Evolutionary conservation across 2,113 vertebrate genomes (phyloP).

Genomic region (Etia nguti): DNA sequence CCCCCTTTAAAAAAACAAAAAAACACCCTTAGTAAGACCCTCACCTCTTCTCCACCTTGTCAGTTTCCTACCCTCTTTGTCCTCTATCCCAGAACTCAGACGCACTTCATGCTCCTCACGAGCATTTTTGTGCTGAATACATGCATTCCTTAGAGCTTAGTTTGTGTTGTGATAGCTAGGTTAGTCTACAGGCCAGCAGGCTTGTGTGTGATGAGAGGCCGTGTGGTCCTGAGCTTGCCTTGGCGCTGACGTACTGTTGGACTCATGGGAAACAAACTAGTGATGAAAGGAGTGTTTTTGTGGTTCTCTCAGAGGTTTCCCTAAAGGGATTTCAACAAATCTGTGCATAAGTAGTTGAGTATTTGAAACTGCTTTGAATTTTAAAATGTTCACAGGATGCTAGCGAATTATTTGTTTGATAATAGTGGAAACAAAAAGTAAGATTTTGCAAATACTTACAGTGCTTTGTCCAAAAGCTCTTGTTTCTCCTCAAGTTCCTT

Average conservation of each 20-base stretch:
- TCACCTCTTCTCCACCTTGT: not conserved
- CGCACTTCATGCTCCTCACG: slow-evolving; percentile 12
- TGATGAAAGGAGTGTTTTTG: not conserved
- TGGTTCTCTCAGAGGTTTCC: not conserved
- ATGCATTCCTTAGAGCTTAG: slow-evolving; percentile 29
- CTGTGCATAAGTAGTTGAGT: not conserved
- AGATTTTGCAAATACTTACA: slow-evolving; percentile 70
- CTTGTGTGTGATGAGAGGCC: not conserved
- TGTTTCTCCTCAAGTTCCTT: slow-evolving; percentile 87
- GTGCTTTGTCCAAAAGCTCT: slow-evolving; percentile 76
- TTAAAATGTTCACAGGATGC: not conserved
- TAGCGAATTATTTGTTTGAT: not conserved
- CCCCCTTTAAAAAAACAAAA: not conserved
- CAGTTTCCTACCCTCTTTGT: not conserved
- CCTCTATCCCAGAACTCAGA: not conserved
- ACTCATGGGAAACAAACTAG: slow-evolving; percentile 9
- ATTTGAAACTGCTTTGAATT: not conserved
- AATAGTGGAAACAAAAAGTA: not conserved
- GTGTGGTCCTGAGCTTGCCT: not conserved
- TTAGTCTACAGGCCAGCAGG: not conserved
- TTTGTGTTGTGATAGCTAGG: slow-evolving; percentile 15
- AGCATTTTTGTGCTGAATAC: not conserved
- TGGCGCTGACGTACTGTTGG: not conserved
- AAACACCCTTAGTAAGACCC: not conserved
- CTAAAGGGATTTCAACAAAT: not conserved